phyloP scores from a whole-genome alignment of 2,797 vertebrate genomes.

The Sebastes melanostomus region DNA sequence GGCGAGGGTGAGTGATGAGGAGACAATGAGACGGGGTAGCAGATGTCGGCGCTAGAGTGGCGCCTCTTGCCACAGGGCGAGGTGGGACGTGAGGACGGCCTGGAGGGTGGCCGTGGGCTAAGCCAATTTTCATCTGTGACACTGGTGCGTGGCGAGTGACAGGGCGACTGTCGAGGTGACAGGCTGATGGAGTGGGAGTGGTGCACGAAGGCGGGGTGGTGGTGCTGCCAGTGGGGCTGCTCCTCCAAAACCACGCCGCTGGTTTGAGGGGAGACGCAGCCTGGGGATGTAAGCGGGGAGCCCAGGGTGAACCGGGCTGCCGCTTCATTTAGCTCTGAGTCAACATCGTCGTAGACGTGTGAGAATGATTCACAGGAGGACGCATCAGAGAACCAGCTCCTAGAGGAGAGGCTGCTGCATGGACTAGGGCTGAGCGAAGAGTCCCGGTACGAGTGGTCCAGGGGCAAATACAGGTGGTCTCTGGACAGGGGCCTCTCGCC shows the following conservation, averaged over 20 bases:
- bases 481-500: conserved; percentile 90
- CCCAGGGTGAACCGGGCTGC: conserved; percentile 94
- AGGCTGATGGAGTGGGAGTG: conserved; percentile 83
- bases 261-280: conserved; percentile 89
- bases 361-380: conserved; percentile 98
- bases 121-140: conserved; percentile 99
- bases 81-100: conserved; percentile 94
- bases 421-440: conserved; percentile 96
- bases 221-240: conserved; percentile 88
- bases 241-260: conserved; percentile 86
- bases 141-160: conserved; percentile 96
- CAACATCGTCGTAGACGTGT: conserved; percentile 97
- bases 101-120: conserved; percentile 93
- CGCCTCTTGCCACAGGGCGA: conserved; percentile 97
- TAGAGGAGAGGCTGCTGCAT: conserved; percentile 96
- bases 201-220: conserved; percentile 72
- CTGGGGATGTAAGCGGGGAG: conserved; percentile 92
- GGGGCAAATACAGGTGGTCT: conserved; percentile 96
- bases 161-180: conserved; percentile 96
- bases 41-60: conserved; percentile 97
- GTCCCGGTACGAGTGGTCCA: conserved; percentile 95
- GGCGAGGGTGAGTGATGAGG: conserved; percentile 95
- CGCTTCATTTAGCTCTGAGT: conserved; percentile 97
- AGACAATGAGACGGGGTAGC: conserved; percentile 90
- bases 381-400: conserved; percentile 98